Conservation (phyloP, 2,888 invertebrate genomes). For the Plusia festucae region DNA sequence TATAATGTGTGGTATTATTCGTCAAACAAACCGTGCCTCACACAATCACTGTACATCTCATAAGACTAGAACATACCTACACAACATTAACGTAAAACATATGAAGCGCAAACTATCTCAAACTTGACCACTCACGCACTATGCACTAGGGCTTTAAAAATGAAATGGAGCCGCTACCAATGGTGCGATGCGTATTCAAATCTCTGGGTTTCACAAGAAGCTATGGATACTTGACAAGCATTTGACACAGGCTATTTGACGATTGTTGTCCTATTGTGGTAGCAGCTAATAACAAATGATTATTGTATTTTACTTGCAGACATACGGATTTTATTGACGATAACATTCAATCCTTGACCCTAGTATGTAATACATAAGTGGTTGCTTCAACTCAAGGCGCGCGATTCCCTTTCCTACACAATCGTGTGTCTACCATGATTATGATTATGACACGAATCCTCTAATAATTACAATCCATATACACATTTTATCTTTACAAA, state of each 20-base stretch:
- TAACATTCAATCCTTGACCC: too few species aligned
- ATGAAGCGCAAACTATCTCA: conserved; percentile 48
- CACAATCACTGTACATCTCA: conserved; percentile 60
- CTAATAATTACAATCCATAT: conserved; percentile 76
- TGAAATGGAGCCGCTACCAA: too few species aligned
- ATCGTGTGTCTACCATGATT: conserved; percentile 62
- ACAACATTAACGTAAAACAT: conserved; percentile 48
- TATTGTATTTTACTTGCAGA: too few species aligned
- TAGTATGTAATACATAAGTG: conserved; percentile 10
- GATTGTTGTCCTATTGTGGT: too few species aligned
- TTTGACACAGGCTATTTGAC: too few species aligned
- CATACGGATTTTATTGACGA: too few species aligned
- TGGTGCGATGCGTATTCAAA: too few species aligned
- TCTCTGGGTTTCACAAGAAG: too few species aligned
- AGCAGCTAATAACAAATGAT: too few species aligned
- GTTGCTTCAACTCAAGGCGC: conserved; percentile 35
- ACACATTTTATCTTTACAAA: conserved; percentile 68
- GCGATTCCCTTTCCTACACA: conserved; percentile 42
- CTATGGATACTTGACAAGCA: too few species aligned
- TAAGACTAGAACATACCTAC: conserved; percentile 73
- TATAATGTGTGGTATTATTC: conserved; percentile 50
- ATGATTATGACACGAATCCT: conserved; percentile 74
- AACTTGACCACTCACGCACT: conserved; percentile 12
- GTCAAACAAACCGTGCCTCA: conserved; percentile 53
- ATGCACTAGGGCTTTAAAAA: neutral